phyloP scores from a whole-genome alignment of 2,797 vertebrate species.

The Microctenopoma stevenorrisi region DNA sequence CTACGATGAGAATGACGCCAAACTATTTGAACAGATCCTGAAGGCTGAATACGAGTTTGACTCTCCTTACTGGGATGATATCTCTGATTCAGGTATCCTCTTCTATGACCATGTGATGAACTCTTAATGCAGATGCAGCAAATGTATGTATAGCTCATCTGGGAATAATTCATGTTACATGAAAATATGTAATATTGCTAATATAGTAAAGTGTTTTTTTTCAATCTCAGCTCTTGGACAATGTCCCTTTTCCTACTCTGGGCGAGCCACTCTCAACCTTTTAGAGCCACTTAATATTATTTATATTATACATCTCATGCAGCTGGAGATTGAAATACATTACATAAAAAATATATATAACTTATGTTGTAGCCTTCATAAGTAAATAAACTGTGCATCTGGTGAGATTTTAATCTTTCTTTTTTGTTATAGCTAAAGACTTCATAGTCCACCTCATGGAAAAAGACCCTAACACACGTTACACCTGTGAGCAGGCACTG shows the following conservation, averaged over 20 bases:
- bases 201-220: too few species aligned
- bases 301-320: not conserved
- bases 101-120: not conserved
- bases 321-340: not conserved
- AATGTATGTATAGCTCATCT: not conserved
- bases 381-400: not conserved
- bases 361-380: not conserved
- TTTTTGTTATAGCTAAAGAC: constrained; percentile 89
- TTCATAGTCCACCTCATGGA: constrained; percentile 97
- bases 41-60: constrained; percentile 97
- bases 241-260: constrained; percentile 13
- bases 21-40: constrained; percentile 97
- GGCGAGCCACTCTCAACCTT: not conserved
- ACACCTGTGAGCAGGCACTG: constrained; percentile 95
- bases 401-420: not conserved
- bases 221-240: constrained; percentile 9
- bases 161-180: not conserved
- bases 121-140: not conserved
- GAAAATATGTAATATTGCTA: too few species aligned
- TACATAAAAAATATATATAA: not conserved
- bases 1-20: constrained; percentile 97
- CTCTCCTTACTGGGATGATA: constrained; percentile 98
- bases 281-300: too few species aligned
- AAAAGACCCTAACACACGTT: constrained; percentile 89
- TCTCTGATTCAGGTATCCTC: constrained; percentile 93